Evolutionary conservation across 2,113 vertebrate species (phyloP).

Genomic region (Prochilodus magdalenae): DNA sequence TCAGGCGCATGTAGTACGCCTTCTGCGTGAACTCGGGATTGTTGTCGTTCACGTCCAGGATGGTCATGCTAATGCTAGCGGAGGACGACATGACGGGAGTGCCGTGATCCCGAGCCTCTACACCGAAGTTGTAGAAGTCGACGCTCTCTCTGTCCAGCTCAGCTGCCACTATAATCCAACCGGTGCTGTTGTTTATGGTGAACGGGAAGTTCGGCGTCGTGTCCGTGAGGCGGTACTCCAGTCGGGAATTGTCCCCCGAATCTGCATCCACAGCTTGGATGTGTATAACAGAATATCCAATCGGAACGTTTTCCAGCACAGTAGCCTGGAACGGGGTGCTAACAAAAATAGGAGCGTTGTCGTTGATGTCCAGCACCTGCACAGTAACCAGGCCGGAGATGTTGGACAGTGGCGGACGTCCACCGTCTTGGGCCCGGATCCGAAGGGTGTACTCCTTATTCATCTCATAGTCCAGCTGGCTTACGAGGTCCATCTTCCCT

Average conservation of each 20-base stretch:
- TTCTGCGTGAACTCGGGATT: conserved; percentile 92
- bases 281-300: conserved; percentile 93
- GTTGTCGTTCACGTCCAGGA: conserved; percentile 96
- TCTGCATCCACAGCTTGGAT: conserved; percentile 93
- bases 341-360: conserved; percentile 94
- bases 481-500: conserved; percentile 88
- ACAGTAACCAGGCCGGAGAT: conserved; percentile 91
- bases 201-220: conserved; percentile 84
- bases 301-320: conserved; percentile 89
- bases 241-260: conserved; percentile 87
- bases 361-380: conserved; percentile 92
- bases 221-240: conserved; percentile 87
- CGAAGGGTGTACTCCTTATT: conserved; percentile 91
- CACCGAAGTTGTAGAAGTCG: conserved; percentile 91
- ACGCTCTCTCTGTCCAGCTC: conserved; percentile 90
- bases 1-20: conserved; percentile 87
- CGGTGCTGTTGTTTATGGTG: conserved; percentile 90
- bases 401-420: conserved; percentile 92
- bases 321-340: conserved; percentile 96
- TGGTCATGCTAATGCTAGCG: conserved; percentile 89
- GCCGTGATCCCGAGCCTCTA: conserved; percentile 91
- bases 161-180: conserved; percentile 90
- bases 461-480: conserved; percentile 90
- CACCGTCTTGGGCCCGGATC: conserved; percentile 91
- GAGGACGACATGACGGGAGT: conserved; percentile 85